A percentile compares a stretch with the other conserved stretches of the same genome.
Evolutionary conservation across 1,140 invertebrate genomes (phyloP).

Genomic region (Antheraea pernyi): DNA sequence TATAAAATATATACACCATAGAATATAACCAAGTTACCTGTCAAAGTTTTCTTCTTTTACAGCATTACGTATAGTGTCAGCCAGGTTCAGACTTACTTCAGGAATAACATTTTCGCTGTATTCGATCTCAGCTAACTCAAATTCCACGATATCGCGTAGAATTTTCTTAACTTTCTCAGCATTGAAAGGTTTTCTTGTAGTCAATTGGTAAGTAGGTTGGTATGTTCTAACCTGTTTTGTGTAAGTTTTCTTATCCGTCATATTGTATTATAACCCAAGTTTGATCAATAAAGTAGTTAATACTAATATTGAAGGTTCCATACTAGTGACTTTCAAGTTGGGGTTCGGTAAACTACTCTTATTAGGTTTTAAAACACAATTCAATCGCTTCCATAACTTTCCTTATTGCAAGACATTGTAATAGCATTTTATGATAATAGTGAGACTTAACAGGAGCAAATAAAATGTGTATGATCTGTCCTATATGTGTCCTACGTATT

Average conservation of each 20-base stretch:
- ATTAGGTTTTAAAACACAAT: too few relatives aligned
- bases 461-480: too few relatives aligned
- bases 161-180: conserved; percentile 60
- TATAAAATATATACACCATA: not conserved
- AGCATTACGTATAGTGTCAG: conserved; percentile 59
- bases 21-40: conserved; percentile 45
- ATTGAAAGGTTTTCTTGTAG: conserved; percentile 61
- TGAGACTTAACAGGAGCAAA: too few relatives aligned
- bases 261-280: conserved; percentile 27
- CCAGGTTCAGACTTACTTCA: conserved; percentile 59
- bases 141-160: conserved; percentile 56
- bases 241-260: conserved; percentile 41
- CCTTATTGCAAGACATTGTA: too few relatives aligned
- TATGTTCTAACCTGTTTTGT: conserved; percentile 65
- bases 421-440: too few relatives aligned
- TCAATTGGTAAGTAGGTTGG: conserved; percentile 70
- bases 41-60: conserved; percentile 75
- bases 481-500: too few relatives aligned
- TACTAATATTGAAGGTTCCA: not conserved
- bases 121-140: conserved; percentile 67
- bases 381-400: too few relatives aligned
- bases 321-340: not conserved
- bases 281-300: conserved; percentile 50
- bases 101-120: conserved; percentile 66
- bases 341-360: not conserved